A percentile compares a stretch with the other conserved stretches of the same genome.
Conservation (phyloP, 2,888 invertebrate species). For the Lycia hirtaria region DNA sequence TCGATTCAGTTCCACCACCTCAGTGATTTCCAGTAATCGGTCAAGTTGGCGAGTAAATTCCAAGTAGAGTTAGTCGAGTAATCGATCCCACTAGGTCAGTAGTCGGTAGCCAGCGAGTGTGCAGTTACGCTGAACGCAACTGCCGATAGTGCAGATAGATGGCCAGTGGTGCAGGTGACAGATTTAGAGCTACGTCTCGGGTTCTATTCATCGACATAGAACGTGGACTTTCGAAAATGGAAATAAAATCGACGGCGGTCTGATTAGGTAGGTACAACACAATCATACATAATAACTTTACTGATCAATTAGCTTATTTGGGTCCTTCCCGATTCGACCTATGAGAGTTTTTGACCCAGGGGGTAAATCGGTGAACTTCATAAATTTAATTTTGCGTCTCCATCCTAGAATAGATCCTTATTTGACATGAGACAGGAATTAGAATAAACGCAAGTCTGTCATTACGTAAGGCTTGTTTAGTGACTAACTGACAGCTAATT, state of each 20-base stretch:
- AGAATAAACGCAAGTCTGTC: too few relatives aligned
- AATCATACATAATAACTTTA: too few relatives aligned
- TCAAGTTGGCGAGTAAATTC: constrained; percentile 7
- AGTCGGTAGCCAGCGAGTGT: too few relatives aligned
- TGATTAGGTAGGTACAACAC: neutral
- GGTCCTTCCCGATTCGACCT: too few relatives aligned
- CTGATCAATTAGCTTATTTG: too few relatives aligned
- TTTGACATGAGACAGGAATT: too few relatives aligned
- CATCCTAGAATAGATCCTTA: too few relatives aligned
- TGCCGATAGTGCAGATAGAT: constrained; percentile 29
- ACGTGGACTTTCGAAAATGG: neutral
- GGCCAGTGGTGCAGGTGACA: constrained; percentile 23
- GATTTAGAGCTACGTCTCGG: constrained; percentile 9
- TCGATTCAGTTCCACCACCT: neutral
- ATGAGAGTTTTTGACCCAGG: too few relatives aligned
- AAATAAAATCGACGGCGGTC: neutral
- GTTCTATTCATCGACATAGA: constrained; percentile 3
- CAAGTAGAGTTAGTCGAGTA: constrained; percentile 14
- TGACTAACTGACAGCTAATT: too few relatives aligned
- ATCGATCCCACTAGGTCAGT: constrained; percentile 23
- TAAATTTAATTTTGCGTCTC: too few relatives aligned
- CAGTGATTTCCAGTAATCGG: constrained; percentile 2
- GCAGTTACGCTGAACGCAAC: constrained; percentile 24
- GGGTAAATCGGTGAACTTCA: too few relatives aligned
- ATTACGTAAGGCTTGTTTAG: too few relatives aligned